phyloP scores from a whole-genome alignment of 2,888 invertebrate genomes.

The Ennomos fuscantarius region DNA sequence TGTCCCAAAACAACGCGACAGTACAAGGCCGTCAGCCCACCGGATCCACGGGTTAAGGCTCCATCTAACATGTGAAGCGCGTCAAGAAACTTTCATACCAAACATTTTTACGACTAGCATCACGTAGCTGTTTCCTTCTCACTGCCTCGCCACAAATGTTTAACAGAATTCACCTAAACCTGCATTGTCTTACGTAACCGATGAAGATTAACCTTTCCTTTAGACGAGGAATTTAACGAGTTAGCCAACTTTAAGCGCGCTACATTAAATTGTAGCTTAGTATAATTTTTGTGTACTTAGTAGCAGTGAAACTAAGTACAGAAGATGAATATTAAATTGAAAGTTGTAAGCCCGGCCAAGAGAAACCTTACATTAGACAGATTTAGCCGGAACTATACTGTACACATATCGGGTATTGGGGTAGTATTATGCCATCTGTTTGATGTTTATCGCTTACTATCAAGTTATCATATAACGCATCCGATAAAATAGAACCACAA shows the following conservation, averaged over 20 bases:
- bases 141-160: not conserved
- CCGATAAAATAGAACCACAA: constrained; percentile 84
- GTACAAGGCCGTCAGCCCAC: too few species aligned
- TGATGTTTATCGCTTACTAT: constrained; percentile 69
- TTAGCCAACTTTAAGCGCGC: too few species aligned
- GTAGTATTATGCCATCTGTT: constrained; percentile 76
- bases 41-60: too few species aligned
- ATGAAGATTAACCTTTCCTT: too few species aligned
- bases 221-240: too few species aligned
- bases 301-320: not conserved
- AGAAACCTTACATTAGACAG: constrained; percentile 63
- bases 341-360: constrained; percentile 57
- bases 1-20: not conserved
- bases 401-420: constrained; percentile 81
- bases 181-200: not conserved
- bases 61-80: not conserved
- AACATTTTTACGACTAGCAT: constrained; percentile 12
- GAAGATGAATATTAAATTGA: not conserved
- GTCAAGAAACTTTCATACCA: constrained; percentile 3
- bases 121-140: not conserved
- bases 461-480: constrained; percentile 73
- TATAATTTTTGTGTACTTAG: not conserved
- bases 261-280: too few species aligned
- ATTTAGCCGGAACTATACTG: constrained; percentile 69
- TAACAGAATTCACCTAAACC: not conserved